These are phyloP conservation scores for Falco novaeseelandiae DNA, from an alignment of 2,797 vertebrate genomes.

Conservation along the genomic window DNA sequence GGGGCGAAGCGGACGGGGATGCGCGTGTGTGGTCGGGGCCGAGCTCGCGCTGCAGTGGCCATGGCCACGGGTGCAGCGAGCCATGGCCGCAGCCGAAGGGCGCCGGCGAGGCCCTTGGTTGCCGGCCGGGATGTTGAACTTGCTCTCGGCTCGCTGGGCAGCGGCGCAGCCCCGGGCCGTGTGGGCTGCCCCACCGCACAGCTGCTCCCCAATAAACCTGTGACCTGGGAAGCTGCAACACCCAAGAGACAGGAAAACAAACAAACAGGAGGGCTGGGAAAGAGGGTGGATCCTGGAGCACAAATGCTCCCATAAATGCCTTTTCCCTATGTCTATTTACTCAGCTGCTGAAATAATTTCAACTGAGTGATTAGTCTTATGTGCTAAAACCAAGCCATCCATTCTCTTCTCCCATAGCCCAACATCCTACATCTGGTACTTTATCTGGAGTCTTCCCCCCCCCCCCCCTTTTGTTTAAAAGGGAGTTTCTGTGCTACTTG, in stretches of 20 bases:
- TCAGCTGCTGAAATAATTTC: slow-evolving; percentile 57
- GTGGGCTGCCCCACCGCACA: no score
- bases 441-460: neutral
- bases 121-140: no score
- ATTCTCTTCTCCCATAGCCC: neutral
- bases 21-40: no score
- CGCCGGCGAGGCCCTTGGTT: no score
- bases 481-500: neutral
- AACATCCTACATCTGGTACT: slow-evolving; percentile 14
- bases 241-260: neutral
- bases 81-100: no score
- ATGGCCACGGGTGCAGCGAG: no score
- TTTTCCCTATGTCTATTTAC: slow-evolving; percentile 25
- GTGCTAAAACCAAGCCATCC: neutral
- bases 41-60: no score
- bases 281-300: slow-evolving; percentile 16
- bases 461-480: neutral
- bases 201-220: neutral
- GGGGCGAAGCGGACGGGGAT: neutral
- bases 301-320: slow-evolving; percentile 25
- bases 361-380: neutral
- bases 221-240: neutral
- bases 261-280: neutral
- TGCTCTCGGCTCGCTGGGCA: no score
- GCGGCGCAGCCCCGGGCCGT: no score